Base-by-base conservation (phyloP, 2,113 vertebrate genomes). In the Eupsittula cactorum region DNA sequence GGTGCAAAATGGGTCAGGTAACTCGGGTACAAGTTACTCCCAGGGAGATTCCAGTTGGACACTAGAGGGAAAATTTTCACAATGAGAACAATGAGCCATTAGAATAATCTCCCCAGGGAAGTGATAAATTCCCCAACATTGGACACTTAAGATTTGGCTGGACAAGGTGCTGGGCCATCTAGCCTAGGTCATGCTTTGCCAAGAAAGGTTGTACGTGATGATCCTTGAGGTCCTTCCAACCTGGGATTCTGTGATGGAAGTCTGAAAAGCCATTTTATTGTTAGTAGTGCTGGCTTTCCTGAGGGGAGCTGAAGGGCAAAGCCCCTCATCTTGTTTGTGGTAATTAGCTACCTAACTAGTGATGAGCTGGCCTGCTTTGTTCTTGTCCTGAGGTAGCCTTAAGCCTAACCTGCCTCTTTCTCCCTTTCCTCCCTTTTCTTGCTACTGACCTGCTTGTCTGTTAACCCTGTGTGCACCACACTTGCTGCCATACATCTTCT, bases 371-470 rank as follows among this genome's bases (percentile, higher is more conserved):
- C 91, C 83, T 94, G 86, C 95, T 95, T 86, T 93, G 37, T 91
- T 93, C 88, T 84, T 92, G 59, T 69, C 88, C 55, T 90, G 76
- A 82, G 71, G 65, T 96, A 95, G 77, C 85, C 90, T 88, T 79
- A 88, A 96, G 67, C 85, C 80, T 97, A 97, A 97, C 90, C 67
- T 95, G 69, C 73, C 77, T 96, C 92, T 97, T 91, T 97, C 67
- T 96, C 95, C 95, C 95, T 74, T 97, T 90, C 96, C 49, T 96
- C 80, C 69, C 79, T 93, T 85, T 82, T 94, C 85, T 94, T 94
- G 59, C 86, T 95, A 76, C 91, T 98, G 97, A 96, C 88, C 80
- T 80, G 94, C 95, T 97, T 98, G 94, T 91, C 96, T 95, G 88
- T 92, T 98, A 97, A 97, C 95, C 92, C 74, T 91, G 93, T 94